These are phyloP conservation scores for Menura novaehollandiae DNA, from an alignment of 2,113 vertebrate genomes.

Conservation along the genomic window DNA sequence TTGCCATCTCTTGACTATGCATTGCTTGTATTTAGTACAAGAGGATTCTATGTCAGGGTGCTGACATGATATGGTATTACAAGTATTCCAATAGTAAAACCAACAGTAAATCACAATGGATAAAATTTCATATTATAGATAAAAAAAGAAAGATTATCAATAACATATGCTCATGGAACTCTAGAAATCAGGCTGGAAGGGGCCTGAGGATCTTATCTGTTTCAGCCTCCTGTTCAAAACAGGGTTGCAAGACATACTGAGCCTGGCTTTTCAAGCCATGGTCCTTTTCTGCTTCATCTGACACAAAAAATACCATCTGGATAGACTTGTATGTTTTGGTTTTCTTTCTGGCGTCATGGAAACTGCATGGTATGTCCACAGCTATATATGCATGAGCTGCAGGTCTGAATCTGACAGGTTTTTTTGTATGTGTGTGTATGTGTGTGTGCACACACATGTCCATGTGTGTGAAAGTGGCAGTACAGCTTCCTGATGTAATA, in stretches of 20 bases:
- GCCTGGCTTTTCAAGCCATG: neutral
- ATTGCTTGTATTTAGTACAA: neutral
- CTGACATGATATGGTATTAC: neutral
- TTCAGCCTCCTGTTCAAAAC: neutral
- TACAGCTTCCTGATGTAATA: neutral
- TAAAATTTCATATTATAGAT: neutral
- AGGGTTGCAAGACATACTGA: neutral
- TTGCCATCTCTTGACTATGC: neutral
- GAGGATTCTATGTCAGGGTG: neutral
- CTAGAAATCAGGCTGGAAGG: neutral
- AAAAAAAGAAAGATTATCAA: neutral
- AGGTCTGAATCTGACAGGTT: neutral
- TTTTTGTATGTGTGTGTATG: neutral
- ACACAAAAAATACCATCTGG: neutral
- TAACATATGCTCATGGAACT: accelerated
- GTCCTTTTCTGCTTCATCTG: neutral
- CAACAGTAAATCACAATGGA: neutral
- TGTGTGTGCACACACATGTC: too few relatives aligned
- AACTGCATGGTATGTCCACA: neutral
- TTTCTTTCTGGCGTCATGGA: neutral
- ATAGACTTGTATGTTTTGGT: neutral
- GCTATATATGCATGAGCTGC: too few relatives aligned
- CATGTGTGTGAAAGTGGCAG: neutral
- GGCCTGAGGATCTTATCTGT: neutral
- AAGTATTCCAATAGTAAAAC: neutral